Percentiles rank a stretch among this genome's conserved stretches.
Evolutionary conservation across 2,113 vertebrate genomes (phyloP).

Genomic region (Plestiodon gilberti): DNA sequence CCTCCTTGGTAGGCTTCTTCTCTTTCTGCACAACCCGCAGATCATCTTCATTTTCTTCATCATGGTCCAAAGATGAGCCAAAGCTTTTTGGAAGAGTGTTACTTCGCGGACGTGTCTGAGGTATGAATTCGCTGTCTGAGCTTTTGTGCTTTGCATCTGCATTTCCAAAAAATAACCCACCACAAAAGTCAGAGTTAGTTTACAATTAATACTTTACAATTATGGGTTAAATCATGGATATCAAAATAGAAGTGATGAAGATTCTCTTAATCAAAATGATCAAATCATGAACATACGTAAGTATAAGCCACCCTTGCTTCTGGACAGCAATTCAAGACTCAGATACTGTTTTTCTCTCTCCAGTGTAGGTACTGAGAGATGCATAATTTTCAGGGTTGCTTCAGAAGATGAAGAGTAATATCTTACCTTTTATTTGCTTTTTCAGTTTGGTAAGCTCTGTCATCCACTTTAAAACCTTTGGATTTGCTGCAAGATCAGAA

Average conservation of each 20-base stretch:
- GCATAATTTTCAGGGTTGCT: not conserved
- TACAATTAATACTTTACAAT: not conserved
- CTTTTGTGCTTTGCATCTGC: slow-evolving; percentile 92
- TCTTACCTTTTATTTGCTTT: slow-evolving; percentile 95
- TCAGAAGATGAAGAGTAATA: not conserved
- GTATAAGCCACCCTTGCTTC: not conserved
- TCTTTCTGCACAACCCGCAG: slow-evolving; percentile 74
- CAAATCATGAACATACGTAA: not conserved
- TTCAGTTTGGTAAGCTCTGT: slow-evolving; percentile 95
- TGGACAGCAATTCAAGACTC: not conserved
- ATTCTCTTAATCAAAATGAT: not conserved
- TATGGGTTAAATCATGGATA: not conserved
- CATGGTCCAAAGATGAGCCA: slow-evolving; percentile 92
- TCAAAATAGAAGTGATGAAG: not conserved
- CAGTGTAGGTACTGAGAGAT: not conserved
- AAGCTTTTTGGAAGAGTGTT: slow-evolving; percentile 99
- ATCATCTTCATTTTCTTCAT: slow-evolving; percentile 76
- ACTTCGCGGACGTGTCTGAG: slow-evolving; percentile 91
- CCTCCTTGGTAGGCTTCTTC: slow-evolving; percentile 85
- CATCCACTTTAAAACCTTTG: slow-evolving; percentile 98
- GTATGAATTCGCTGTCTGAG: slow-evolving; percentile 88
- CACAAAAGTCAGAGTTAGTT: slow-evolving; percentile 14
- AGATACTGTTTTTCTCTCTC: not conserved
- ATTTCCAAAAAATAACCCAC: slow-evolving; percentile 35
- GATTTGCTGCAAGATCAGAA: slow-evolving; percentile 94